Conservation (phyloP, 92 coral and sea anemone species). For the Ricordea florida region DNA sequence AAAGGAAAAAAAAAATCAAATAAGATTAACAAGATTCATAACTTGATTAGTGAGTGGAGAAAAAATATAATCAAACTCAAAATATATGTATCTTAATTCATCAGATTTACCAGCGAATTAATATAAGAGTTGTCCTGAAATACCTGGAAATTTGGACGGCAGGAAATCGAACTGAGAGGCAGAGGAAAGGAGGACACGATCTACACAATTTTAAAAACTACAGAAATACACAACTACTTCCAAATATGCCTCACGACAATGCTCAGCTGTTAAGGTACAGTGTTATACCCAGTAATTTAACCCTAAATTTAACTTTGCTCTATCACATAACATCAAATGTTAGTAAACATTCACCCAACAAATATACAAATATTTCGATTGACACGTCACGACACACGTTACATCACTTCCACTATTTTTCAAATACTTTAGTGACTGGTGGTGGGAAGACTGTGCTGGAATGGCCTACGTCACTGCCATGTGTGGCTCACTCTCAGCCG, state of each 20-base stretch:
- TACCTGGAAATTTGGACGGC: slow-evolving; percentile 84
- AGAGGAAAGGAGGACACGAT: slow-evolving; percentile 39
- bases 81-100: not conserved
- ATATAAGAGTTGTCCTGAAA: slow-evolving; percentile 73
- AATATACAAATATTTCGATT: too few relatives aligned
- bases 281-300: too few relatives aligned
- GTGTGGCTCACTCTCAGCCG: slow-evolving; percentile 54
- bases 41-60: too few relatives aligned
- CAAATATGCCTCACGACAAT: slow-evolving; percentile 67
- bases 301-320: too few relatives aligned
- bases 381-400: too few relatives aligned
- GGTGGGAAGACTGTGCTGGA: slow-evolving; percentile 60
- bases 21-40: too few relatives aligned
- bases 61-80: too few relatives aligned
- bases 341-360: too few relatives aligned
- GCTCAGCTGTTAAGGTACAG: slow-evolving; percentile 66
- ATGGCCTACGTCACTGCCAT: slow-evolving; percentile 59
- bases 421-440: slow-evolving; percentile 24
- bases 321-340: too few relatives aligned
- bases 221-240: not conserved
- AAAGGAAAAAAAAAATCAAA: too few relatives aligned
- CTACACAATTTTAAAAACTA: slow-evolving; percentile 40
- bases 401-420: too few relatives aligned
- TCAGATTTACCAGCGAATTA: slow-evolving; percentile 82
- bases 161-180: slow-evolving; percentile 60